Percentiles rank a stretch among this genome's conserved stretches.
Evolutionary conservation across 2,888 invertebrate species (phyloP).

Genomic region (Drymonia ruficornis): DNA sequence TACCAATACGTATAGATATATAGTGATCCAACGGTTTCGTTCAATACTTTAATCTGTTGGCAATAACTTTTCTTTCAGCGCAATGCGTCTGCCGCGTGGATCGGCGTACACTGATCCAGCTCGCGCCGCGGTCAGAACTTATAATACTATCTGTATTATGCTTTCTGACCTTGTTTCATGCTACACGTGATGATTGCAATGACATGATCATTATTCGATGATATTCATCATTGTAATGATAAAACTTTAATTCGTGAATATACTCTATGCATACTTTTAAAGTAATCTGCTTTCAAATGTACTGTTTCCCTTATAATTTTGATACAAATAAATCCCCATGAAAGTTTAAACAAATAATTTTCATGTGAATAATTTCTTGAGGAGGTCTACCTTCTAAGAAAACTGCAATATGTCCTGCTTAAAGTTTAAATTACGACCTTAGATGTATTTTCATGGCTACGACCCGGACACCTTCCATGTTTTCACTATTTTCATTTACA

Average conservation of each 20-base stretch:
- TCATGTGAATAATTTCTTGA: too few species aligned
- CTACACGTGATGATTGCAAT: constrained; percentile 62
- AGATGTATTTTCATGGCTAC: too few species aligned
- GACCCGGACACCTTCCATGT: too few species aligned
- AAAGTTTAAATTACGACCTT: too few species aligned
- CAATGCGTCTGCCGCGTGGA: constrained; percentile 54
- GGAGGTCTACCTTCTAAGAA: too few species aligned
- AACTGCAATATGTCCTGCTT: too few species aligned
- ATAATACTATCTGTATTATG: constrained; percentile 76
- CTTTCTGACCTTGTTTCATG: constrained; percentile 66
- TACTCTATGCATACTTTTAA: neutral
- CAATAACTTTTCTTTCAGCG: constrained; percentile 80
- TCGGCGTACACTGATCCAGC: constrained; percentile 48
- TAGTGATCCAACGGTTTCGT: constrained; percentile 55
- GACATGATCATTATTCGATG: constrained; percentile 42
- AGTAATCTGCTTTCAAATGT: neutral
- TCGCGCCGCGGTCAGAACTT: constrained; percentile 68
- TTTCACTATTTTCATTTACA: too few species aligned
- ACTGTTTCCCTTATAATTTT: too few species aligned
- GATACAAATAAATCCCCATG: too few species aligned
- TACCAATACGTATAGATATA: constrained; percentile 35
- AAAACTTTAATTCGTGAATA: neutral
- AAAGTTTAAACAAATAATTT: too few species aligned
- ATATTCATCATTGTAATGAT: constrained; percentile 10
- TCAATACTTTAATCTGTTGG: constrained; percentile 66